These are phyloP conservation scores for Lepilemur septentrionalis DNA, from an alignment of 2,797 vertebrate genomes.

Conservation along the genomic window DNA sequence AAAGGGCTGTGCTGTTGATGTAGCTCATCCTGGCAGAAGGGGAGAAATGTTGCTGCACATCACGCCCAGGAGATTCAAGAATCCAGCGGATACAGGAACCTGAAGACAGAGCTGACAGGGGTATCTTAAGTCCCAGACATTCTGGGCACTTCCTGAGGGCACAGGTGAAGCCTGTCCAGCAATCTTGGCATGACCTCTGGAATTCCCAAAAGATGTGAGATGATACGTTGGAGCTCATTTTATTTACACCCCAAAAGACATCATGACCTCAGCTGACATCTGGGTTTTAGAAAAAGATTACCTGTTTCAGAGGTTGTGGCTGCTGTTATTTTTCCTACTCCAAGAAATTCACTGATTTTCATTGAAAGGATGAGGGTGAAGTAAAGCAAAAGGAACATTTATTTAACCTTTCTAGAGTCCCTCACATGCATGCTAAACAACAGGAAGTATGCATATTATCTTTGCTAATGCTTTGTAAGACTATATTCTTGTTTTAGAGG, in stretches of 20 bases:
- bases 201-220: background rate
- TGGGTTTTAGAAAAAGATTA: conserved; percentile 26
- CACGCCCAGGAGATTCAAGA: background rate
- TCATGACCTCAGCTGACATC: background rate
- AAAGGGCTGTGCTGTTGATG: background rate
- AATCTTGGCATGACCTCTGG: background rate
- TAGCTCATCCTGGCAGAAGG: background rate
- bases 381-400: background rate
- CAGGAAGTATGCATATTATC: background rate
- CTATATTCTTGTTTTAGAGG: background rate
- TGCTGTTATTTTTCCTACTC: background rate
- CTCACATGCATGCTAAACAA: background rate
- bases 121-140: background rate
- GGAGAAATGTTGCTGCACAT: background rate
- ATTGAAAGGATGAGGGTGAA: background rate
- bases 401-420: background rate
- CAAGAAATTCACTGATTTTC: background rate
- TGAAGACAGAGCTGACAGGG: background rate
- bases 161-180: background rate
- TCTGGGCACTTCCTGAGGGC: background rate
- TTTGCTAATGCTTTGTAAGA: background rate
- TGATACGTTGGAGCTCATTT: background rate
- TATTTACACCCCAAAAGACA: background rate
- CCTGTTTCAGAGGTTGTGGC: background rate
- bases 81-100: background rate